A percentile compares a stretch with the other conserved stretches of the same genome.
Conservation (phyloP, 2,113 vertebrate species). For the Phalacrocorax brasilianus region DNA sequence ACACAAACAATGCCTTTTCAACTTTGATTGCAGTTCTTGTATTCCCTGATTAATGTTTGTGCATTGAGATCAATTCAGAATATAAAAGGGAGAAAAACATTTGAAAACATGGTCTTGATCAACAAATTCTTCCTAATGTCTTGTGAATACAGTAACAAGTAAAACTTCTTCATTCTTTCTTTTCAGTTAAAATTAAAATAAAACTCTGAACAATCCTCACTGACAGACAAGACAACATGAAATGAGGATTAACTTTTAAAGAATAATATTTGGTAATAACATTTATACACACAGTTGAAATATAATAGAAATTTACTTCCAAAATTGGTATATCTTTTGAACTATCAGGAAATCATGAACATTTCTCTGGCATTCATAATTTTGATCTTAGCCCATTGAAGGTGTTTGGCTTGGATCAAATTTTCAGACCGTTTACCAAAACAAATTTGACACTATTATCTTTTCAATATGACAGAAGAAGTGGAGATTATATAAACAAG, state of each 20-base stretch:
- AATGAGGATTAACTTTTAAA: slow-evolving; percentile 12
- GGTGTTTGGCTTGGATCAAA: background rate
- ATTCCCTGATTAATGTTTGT: slow-evolving; percentile 55
- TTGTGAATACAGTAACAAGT: background rate
- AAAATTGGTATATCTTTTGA: background rate
- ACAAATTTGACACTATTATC: background rate
- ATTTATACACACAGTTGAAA: background rate
- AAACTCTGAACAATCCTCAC: background rate
- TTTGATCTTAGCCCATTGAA: background rate
- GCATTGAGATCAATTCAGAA: slow-evolving; percentile 19
- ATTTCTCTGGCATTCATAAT: background rate
- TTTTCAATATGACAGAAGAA: background rate
- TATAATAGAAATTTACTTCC: background rate
- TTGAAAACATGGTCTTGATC: background rate
- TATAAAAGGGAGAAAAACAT: background rate
- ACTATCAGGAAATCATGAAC: background rate
- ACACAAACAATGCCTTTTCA: slow-evolving; percentile 25
- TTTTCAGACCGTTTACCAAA: background rate
- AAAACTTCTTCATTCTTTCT: background rate
- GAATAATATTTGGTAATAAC: background rate
- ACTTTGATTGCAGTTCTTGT: slow-evolving; percentile 15
- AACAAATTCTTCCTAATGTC: slow-evolving; percentile 26
- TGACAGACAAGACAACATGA: background rate
- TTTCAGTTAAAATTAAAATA: slow-evolving; percentile 1
- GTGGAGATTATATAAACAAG: background rate